phyloP scores from a whole-genome alignment of 2,888 invertebrate genomes.

The Maniola hyperantus region DNA sequence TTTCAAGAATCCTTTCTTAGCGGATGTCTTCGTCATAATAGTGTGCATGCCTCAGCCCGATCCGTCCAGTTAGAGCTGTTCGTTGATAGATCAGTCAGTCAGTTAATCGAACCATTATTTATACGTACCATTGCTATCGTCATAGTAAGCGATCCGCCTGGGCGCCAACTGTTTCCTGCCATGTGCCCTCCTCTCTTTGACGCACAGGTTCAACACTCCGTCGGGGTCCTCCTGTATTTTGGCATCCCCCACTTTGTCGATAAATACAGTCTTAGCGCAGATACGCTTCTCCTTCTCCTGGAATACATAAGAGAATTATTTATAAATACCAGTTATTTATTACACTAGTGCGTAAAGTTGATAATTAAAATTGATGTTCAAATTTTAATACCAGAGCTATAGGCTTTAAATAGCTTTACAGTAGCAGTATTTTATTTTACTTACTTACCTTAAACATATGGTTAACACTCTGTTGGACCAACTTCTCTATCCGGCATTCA shows the following conservation, averaged over 20 bases:
- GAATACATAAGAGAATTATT: not conserved
- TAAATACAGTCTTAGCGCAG: conserved; percentile 71
- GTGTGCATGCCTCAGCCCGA: too few relatives aligned
- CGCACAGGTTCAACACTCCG: conserved; percentile 68
- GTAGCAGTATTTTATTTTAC: too few relatives aligned
- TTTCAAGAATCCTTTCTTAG: too few relatives aligned
- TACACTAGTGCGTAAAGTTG: too few relatives aligned
- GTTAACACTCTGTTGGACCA: conserved; percentile 72
- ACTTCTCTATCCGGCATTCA: conserved; percentile 70
- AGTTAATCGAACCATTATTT: too few relatives aligned
- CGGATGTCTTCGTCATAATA: too few relatives aligned
- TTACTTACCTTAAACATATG: conserved; percentile 60
- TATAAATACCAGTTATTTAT: too few relatives aligned
- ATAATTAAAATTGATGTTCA: too few relatives aligned
- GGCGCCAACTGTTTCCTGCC: conserved; percentile 75
- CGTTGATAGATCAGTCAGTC: too few relatives aligned
- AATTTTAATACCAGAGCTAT: too few relatives aligned
- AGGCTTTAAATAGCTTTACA: too few relatives aligned
- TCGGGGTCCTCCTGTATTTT: conserved; percentile 45
- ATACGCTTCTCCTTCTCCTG: conserved; percentile 56
- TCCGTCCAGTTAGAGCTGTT: too few relatives aligned
- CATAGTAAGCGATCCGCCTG: conserved; percentile 60
- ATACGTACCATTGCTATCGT: conserved; percentile 61
- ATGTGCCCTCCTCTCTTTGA: conserved; percentile 67
- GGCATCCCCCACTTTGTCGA: conserved; percentile 52